A percentile compares a stretch with the other conserved stretches of the same genome.
Conservation (phyloP, 1,140 invertebrate species). For the Andrena cerasifolii region DNA sequence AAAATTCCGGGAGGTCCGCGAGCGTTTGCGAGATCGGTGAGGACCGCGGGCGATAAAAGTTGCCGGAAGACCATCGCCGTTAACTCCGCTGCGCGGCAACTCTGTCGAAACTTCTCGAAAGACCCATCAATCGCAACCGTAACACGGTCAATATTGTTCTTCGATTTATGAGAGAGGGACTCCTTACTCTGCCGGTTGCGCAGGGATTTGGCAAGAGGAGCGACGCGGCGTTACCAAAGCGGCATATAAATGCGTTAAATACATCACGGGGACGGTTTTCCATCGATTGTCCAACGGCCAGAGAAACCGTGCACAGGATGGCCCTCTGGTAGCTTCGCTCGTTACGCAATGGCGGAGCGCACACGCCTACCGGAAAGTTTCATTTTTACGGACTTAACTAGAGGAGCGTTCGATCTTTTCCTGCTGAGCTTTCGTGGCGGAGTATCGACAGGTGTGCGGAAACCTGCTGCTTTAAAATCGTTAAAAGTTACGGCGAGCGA, state of each 20-base stretch:
- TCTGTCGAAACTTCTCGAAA: background rate
- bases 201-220: slow-evolving; percentile 26
- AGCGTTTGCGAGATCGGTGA: background rate
- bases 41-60: background rate
- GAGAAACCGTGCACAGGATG: slow-evolving; percentile 38
- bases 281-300: slow-evolving; percentile 43
- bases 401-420: slow-evolving; percentile 8
- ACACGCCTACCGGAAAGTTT: slow-evolving; percentile 63
- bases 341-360: slow-evolving; percentile 42
- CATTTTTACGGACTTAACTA: slow-evolving; percentile 52
- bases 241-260: slow-evolving; percentile 44
- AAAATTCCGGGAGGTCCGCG: background rate
- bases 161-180: slow-evolving; percentile 28
- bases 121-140: background rate
- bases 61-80: background rate
- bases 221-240: slow-evolving; percentile 18
- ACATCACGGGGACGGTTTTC: slow-evolving; percentile 16
- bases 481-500: no score
- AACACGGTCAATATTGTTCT: background rate
- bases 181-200: slow-evolving; percentile 16
- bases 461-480: no score
- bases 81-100: no score
- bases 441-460: no score
- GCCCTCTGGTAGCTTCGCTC: slow-evolving; percentile 18
- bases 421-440: background rate